Evolutionary conservation across 2,888 invertebrate species (phyloP).

Genomic region (Synergus japonicus): DNA sequence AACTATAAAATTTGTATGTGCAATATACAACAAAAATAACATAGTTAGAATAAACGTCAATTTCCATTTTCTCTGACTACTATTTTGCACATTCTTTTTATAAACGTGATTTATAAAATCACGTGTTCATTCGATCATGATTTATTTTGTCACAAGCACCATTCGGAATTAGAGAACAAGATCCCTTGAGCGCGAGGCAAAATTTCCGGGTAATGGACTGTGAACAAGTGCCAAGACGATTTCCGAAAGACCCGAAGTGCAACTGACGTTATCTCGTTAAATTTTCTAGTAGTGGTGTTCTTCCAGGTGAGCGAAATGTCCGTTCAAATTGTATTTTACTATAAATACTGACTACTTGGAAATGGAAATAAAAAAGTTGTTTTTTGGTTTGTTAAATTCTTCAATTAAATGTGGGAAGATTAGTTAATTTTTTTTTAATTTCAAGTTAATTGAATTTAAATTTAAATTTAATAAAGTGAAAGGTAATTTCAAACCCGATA

Average conservation of each 20-base stretch:
- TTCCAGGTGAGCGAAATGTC: slow-evolving; percentile 17
- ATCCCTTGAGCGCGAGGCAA: slow-evolving; percentile 9
- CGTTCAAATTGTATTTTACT: not conserved
- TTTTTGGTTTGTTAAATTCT: not conserved
- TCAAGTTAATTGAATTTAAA: not conserved
- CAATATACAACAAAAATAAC: too few relatives aligned
- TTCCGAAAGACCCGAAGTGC: slow-evolving; percentile 31
- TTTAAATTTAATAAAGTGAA: not conserved
- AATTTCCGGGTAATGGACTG: slow-evolving; percentile 29
- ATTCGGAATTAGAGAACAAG: slow-evolving; percentile 35
- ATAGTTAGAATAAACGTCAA: too few relatives aligned
- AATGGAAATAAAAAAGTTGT: not conserved
- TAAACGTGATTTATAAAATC: not conserved
- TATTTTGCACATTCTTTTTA: too few relatives aligned
- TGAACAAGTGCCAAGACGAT: slow-evolving; percentile 39
- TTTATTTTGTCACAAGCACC: slow-evolving; percentile 18
- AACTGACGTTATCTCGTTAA: slow-evolving; percentile 33
- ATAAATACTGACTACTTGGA: not conserved
- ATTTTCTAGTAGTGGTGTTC: slow-evolving; percentile 24
- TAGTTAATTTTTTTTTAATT: not conserved
- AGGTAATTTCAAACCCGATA: too few relatives aligned
- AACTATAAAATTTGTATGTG: too few relatives aligned
- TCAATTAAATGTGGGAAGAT: not conserved
- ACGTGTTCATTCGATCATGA: slow-evolving; percentile 10
- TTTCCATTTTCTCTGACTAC: too few relatives aligned